Evolutionary conservation across 1,140 invertebrate species (phyloP).

Genomic region (Zaprionus africanus): DNA sequence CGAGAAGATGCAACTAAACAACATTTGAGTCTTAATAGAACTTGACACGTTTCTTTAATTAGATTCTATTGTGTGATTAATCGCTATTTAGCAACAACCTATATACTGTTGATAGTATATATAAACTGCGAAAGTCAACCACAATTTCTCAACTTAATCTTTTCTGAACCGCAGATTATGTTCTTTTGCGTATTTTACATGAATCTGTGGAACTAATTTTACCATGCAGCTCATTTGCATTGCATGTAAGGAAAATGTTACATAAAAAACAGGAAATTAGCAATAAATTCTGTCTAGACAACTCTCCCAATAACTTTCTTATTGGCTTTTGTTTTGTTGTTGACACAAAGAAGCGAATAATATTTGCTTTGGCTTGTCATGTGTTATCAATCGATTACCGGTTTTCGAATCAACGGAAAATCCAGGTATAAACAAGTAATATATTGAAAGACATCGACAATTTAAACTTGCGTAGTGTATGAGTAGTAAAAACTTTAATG

Average conservation of each 20-base stretch:
- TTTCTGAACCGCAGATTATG: background rate
- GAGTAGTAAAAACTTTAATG: background rate
- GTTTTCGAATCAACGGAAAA: background rate
- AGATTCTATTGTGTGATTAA: conserved; percentile 6
- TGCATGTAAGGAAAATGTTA: background rate
- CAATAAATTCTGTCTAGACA: background rate
- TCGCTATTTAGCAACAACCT: background rate
- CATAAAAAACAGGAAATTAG: background rate
- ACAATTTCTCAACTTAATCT: background rate
- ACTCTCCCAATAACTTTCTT: background rate
- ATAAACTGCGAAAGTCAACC: background rate
- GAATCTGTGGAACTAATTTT: background rate
- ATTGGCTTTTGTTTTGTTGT: background rate
- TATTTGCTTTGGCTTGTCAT: background rate
- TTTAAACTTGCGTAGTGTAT: background rate
- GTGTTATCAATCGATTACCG: background rate
- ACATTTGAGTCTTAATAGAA: conserved; percentile 19
- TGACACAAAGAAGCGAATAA: background rate
- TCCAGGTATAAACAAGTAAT: background rate
- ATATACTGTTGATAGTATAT: background rate
- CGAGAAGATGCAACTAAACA: conserved; percentile 39
- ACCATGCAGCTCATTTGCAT: background rate
- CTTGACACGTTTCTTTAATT: conserved; percentile 7
- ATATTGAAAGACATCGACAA: no score
- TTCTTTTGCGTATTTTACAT: background rate